These are phyloP conservation scores for Eidolon helvum DNA, from an alignment of 2,113 vertebrate species.

Conservation along the genomic window DNA sequence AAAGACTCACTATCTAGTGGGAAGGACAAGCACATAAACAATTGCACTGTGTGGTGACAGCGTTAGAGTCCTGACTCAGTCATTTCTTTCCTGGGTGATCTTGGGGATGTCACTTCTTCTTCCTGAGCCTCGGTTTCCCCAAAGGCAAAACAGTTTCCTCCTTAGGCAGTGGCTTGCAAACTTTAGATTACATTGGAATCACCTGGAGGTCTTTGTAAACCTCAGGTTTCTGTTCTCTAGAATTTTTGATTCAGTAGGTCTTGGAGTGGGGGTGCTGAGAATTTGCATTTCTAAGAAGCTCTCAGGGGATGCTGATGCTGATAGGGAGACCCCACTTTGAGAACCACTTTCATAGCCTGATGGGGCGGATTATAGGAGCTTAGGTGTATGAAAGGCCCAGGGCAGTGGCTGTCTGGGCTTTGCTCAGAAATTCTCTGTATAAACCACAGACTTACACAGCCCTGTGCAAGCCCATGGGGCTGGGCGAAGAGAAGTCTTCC, in stretches of 20 bases:
- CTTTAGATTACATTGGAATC: neutral
- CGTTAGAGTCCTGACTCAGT: neutral
- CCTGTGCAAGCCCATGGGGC: neutral
- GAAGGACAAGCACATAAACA: neutral
- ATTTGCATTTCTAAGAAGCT: neutral
- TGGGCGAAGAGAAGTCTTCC: neutral
- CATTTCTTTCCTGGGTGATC: neutral
- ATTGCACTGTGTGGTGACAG: neutral
- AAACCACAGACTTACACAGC: neutral
- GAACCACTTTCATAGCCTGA: neutral
- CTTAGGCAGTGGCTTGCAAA: neutral
- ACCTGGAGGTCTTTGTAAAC: neutral
- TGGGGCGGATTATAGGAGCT: neutral
- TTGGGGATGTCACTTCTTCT: neutral
- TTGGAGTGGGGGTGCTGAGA: neutral
- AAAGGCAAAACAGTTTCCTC: neutral
- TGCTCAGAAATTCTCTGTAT: neutral
- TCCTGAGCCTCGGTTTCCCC: neutral
- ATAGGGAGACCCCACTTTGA: neutral
- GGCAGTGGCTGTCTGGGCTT: neutral
- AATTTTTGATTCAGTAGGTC: neutral
- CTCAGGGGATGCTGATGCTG: neutral
- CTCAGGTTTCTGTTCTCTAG: neutral
- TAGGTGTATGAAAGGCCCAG: neutral
- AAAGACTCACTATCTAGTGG: neutral